phyloP scores from a whole-genome alignment of 2,797 vertebrate species.

The Emys orbicularis region DNA sequence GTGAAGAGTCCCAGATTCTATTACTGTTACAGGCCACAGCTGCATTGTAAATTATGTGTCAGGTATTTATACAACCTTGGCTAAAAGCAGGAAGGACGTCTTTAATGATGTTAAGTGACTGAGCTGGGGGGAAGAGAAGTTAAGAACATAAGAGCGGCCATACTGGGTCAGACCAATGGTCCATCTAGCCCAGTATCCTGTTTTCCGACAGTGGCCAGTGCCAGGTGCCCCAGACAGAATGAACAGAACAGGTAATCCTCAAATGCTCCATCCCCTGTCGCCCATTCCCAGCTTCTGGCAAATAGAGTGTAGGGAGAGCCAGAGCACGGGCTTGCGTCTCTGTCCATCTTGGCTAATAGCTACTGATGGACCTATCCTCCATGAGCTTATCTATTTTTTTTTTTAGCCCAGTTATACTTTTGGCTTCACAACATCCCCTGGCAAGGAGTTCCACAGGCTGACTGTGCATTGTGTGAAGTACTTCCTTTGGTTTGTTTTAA shows the following conservation, averaged over 20 bases:
- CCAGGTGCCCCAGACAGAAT: background rate
- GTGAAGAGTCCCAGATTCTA: background rate
- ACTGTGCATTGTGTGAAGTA: background rate
- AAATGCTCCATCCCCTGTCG: background rate
- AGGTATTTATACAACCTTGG: background rate
- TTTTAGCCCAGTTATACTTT: background rate
- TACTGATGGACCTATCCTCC: background rate
- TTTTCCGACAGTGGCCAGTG: background rate
- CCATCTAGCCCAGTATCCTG: background rate
- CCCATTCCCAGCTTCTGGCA: background rate
- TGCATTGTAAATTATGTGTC: background rate
- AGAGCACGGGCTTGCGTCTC: background rate
- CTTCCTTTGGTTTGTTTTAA: background rate
- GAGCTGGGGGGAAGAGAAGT: background rate
- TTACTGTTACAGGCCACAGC: accelerated
- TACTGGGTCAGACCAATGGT: background rate
- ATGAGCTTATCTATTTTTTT: background rate
- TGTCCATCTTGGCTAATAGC: background rate
- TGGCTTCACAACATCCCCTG: background rate
- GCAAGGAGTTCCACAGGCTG: background rate
- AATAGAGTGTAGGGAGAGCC: background rate
- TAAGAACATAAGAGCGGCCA: background rate
- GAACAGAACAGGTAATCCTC: background rate
- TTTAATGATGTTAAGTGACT: background rate
- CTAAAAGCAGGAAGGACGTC: background rate